Percentiles rank a stretch among this genome's conserved stretches.
phyloP scores from a whole-genome alignment of 2,113 vertebrate genomes.

The Larimichthys polyactis region DNA sequence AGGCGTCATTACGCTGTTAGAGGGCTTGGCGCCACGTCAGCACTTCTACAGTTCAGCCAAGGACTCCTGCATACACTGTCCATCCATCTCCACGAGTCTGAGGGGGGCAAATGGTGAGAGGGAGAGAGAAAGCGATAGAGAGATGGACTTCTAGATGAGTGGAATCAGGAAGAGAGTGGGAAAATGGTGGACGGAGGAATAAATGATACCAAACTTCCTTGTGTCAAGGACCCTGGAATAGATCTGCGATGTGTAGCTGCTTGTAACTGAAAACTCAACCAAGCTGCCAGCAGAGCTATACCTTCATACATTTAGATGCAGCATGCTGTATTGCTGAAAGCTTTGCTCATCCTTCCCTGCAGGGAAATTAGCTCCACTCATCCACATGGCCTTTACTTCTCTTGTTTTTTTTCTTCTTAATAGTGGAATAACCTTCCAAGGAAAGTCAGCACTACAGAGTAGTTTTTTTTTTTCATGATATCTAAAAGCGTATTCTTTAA shows the following conservation, averaged over 20 bases:
- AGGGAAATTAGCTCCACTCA: constrained; percentile 18
- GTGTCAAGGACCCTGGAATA: constrained; percentile 28
- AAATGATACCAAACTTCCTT: constrained; percentile 40
- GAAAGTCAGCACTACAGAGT: constrained; percentile 1
- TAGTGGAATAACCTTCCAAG: constrained; percentile 25
- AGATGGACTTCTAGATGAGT: constrained; percentile 33
- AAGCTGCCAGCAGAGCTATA: constrained; percentile 8
- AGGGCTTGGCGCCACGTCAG: constrained; percentile 75
- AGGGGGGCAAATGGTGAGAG: constrained; percentile 24
- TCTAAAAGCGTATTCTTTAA: constrained; percentile 6
- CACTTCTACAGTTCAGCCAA: constrained; percentile 80
- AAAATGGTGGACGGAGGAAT: constrained; percentile 27
- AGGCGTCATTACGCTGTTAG: constrained; percentile 71
- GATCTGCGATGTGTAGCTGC: constrained; percentile 8
- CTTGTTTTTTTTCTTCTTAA: constrained; percentile 18
- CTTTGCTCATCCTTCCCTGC: constrained; percentile 10
- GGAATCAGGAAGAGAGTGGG: constrained; percentile 12
- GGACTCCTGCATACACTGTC: constrained; percentile 74
- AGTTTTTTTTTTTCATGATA: neutral
- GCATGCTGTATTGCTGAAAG: constrained; percentile 3
- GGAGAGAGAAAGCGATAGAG: neutral
- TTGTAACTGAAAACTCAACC: constrained; percentile 3
- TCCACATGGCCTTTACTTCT: constrained; percentile 4
- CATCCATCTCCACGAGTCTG: constrained; percentile 71
- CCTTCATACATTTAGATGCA: constrained; percentile 7